phyloP scores from a whole-genome alignment of 2,113 vertebrate genomes.

The Gobiocypris rarus region DNA sequence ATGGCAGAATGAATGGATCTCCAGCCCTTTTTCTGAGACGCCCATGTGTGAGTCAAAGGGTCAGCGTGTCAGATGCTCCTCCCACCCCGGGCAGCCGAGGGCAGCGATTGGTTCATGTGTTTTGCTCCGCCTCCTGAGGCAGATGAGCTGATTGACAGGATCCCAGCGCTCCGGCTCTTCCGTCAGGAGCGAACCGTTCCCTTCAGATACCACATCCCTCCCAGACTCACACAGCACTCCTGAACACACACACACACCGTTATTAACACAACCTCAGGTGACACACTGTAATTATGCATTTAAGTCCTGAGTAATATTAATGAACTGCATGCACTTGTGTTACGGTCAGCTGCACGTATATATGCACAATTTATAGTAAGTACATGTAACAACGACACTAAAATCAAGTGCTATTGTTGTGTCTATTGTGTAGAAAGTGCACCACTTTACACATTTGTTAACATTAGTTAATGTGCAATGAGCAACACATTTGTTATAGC shows the following conservation, averaged over 20 bases:
- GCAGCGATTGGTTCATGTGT: constrained; percentile 63
- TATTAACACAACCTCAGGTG: too few species aligned
- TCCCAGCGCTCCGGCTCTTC: constrained; percentile 52
- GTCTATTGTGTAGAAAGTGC: too few species aligned
- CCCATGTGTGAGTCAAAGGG: constrained; percentile 48
- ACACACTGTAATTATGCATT: too few species aligned
- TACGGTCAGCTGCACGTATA: too few species aligned
- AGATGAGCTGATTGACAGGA: constrained; percentile 50
- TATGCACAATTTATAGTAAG: too few species aligned
- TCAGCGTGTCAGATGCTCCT: constrained; percentile 49
- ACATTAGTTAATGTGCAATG: too few species aligned
- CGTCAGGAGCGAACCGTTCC: constrained; percentile 96
- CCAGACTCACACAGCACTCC: constrained; percentile 94
- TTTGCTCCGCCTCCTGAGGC: constrained; percentile 38
- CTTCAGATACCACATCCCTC: constrained; percentile 98
- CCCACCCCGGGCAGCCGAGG: constrained; percentile 3
- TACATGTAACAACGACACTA: too few species aligned
- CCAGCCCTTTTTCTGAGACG: constrained; percentile 52
- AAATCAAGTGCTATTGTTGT: too few species aligned
- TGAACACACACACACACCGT: constrained; percentile 56
- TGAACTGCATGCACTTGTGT: too few species aligned
- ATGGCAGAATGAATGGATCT: constrained; percentile 31
- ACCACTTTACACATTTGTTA: too few species aligned
- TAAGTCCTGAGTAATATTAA: too few species aligned
- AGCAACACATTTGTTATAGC: too few species aligned